Evolutionary conservation across 2,888 invertebrate species (phyloP).

Genomic region (Byasa hedistus): DNA sequence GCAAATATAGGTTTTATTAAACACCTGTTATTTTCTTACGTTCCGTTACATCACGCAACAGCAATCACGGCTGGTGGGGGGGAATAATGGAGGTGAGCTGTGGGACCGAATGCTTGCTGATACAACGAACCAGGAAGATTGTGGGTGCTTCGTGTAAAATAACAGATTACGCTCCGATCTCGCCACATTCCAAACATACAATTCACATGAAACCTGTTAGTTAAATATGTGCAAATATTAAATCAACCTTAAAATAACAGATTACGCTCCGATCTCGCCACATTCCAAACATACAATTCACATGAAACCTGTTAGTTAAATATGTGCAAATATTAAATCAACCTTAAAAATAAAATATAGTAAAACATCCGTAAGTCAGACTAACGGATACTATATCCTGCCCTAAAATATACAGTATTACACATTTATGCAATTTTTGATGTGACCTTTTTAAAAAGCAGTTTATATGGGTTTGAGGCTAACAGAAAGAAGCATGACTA

Average conservation of each 20-base stretch:
- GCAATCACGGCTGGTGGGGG: constrained; percentile 9
- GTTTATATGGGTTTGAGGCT: no score
- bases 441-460: no score
- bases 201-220: neutral
- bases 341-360: no score
- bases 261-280: constrained; percentile 5
- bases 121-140: constrained; percentile 30
- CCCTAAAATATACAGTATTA: no score
- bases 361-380: no score
- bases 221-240: no score
- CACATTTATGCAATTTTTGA: no score
- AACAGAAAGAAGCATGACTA: no score
- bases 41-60: constrained; percentile 26
- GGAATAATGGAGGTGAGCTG: constrained; percentile 11
- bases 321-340: no score
- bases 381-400: no score
- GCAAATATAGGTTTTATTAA: constrained; percentile 5
- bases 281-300: constrained; percentile 9
- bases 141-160: constrained; percentile 16
- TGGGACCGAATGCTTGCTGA: constrained; percentile 17
- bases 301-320: neutral
- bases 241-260: constrained; percentile 22
- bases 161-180: constrained; percentile 8
- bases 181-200: constrained; percentile 10
- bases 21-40: constrained; percentile 9